These are phyloP conservation scores for Speoplatyrhinus poulsoni DNA, from an alignment of 2,113 vertebrate species.

Conservation along the genomic window DNA sequence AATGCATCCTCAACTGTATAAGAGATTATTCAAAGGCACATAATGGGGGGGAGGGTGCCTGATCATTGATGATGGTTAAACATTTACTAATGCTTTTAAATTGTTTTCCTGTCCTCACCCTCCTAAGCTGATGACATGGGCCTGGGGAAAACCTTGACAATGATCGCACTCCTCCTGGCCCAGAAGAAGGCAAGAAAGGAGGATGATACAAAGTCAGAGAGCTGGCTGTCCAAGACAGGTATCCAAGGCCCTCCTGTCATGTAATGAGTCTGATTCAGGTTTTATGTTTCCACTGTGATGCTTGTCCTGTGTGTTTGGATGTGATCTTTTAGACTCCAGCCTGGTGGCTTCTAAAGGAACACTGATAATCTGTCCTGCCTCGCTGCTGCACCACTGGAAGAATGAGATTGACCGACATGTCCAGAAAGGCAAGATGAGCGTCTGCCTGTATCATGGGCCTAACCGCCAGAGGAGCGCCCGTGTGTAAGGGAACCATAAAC, in stretches of 20 bases:
- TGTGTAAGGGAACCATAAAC: slow-evolving; percentile 74
- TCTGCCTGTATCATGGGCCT: slow-evolving; percentile 90
- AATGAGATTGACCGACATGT: slow-evolving; percentile 87
- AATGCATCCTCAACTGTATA: neutral
- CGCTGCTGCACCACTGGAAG: slow-evolving; percentile 96
- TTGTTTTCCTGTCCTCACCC: neutral
- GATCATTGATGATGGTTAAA: neutral
- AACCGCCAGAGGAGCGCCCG: slow-evolving; percentile 78
- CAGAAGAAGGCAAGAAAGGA: slow-evolving; percentile 74
- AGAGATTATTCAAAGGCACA: neutral
- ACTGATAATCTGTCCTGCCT: slow-evolving; percentile 92
- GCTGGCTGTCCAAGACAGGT: slow-evolving; percentile 88
- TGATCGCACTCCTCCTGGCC: slow-evolving; percentile 88
- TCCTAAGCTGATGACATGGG: slow-evolving; percentile 95
- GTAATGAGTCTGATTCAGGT: neutral
- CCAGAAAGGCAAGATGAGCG: slow-evolving; percentile 69
- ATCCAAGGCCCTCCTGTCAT: slow-evolving; percentile 14
- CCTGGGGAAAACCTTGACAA: slow-evolving; percentile 92
- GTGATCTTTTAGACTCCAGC: slow-evolving; percentile 70
- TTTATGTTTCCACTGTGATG: neutral
- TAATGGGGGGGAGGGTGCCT: too few species aligned
- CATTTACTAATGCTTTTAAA: neutral
- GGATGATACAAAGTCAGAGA: slow-evolving; percentile 54
- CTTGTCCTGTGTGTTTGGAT: neutral
- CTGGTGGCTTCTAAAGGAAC: slow-evolving; percentile 77